Evolutionary conservation across 2,113 vertebrate species (phyloP).

Genomic region (Guaruba guarouba): DNA sequence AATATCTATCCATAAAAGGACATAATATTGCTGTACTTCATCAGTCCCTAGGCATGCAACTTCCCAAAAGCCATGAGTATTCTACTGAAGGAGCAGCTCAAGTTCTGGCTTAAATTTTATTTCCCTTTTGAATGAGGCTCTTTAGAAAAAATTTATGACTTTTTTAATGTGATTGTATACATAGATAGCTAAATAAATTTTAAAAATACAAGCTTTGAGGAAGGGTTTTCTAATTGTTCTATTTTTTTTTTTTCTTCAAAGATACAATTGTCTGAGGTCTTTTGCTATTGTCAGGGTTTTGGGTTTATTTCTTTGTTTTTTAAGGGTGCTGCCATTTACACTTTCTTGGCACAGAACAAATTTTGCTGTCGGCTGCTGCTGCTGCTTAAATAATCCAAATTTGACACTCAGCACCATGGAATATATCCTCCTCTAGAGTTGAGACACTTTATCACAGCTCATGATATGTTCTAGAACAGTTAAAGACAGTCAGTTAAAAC

Average conservation of each 20-base stretch:
- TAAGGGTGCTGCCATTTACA: not conserved
- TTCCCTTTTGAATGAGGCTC: not conserved
- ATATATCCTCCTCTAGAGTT: not conserved
- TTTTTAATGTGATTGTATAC: not conserved
- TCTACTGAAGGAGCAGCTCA: not conserved
- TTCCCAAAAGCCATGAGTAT: not conserved
- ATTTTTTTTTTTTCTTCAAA: not conserved
- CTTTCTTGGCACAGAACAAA: not conserved
- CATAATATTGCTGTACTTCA: not conserved
- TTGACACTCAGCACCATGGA: not conserved
- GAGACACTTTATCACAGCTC: not conserved
- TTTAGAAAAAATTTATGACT: fast-evolving
- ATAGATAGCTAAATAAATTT: not conserved
- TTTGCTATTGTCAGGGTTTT: not conserved
- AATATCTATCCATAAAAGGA: not conserved
- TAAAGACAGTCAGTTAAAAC: not conserved
- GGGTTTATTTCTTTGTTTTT: not conserved
- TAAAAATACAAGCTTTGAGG: not conserved
- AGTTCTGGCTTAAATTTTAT: not conserved
- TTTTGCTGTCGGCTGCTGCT: not conserved
- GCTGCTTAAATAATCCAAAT: not conserved
- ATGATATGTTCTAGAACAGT: not conserved
- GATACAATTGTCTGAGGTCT: not conserved
- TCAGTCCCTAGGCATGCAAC: not conserved
- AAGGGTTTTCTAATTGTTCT: not conserved